phyloP scores from a whole-genome alignment of 2,888 invertebrate genomes.

The Stomorhina lunata region DNA sequence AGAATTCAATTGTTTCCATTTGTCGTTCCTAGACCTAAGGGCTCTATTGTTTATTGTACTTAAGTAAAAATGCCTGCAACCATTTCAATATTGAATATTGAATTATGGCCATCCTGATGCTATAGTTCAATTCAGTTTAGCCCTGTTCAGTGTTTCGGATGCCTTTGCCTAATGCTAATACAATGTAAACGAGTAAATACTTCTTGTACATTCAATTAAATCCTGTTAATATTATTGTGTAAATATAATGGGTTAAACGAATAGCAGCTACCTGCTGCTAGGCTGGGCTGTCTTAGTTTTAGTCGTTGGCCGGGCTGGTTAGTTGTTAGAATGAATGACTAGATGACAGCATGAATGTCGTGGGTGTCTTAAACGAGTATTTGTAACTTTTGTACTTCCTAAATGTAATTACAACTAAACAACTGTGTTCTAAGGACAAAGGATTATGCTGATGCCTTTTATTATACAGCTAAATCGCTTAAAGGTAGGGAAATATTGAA shows the following conservation, averaged over 20 bases:
- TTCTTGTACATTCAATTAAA: constrained; percentile 57
- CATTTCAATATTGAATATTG: constrained; percentile 33
- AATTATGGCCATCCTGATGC: constrained; percentile 18
- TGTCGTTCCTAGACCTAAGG: not conserved
- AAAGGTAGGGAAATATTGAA: not conserved
- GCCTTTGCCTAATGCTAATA: not conserved
- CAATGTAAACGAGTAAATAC: constrained; percentile 37
- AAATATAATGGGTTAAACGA: constrained; percentile 31
- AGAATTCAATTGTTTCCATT: constrained; percentile 30
- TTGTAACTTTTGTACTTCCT: constrained; percentile 9
- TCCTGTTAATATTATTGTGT: constrained; percentile 44
- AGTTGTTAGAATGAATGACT: not conserved
- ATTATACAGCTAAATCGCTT: not conserved
- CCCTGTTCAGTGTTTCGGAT: not conserved
- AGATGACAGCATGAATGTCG: not conserved
- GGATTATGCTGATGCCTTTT: not conserved
- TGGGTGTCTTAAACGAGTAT: constrained; percentile 1
- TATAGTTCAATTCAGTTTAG: too few relatives aligned
- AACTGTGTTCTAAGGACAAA: not conserved
- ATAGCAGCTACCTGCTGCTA: constrained; percentile 25
- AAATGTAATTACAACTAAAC: constrained; percentile 32
- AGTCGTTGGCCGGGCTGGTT: not conserved
- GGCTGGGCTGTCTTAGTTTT: not conserved
- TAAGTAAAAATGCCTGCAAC: constrained; percentile 22
- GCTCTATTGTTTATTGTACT: constrained; percentile 27